A percentile compares a stretch with the other conserved stretches of the same genome.
These are phyloP conservation scores for Leptoclinus maculatus DNA, from an alignment of 2,797 vertebrate genomes.

Conservation along the genomic window DNA sequence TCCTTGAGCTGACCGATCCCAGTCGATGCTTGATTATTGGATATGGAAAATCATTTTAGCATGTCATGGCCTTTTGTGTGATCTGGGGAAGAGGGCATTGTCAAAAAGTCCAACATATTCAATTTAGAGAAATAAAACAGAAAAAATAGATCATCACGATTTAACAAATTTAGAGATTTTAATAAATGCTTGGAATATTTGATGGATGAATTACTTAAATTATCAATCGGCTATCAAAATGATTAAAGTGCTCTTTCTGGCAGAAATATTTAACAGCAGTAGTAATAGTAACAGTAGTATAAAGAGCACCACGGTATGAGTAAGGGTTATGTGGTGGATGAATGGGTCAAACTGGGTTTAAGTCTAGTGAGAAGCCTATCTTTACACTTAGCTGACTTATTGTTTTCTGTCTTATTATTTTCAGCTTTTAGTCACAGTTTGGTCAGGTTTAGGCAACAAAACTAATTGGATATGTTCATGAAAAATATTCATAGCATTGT, in stretches of 20 bases:
- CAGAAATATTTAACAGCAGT: not conserved
- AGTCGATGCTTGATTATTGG: conserved; percentile 66
- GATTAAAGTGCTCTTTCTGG: no score
- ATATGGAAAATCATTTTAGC: conserved; percentile 39
- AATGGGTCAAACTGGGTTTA: no score
- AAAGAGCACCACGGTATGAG: not conserved
- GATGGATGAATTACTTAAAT: not conserved
- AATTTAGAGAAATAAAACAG: not conserved
- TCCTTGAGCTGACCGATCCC: conserved; percentile 54
- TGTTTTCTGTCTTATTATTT: no score
- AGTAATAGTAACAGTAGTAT: not conserved
- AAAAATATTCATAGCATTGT: no score
- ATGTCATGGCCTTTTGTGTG: conserved; percentile 31
- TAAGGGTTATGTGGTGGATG: no score
- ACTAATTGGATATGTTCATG: no score
- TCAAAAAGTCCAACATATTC: not conserved
- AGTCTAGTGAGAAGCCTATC: no score
- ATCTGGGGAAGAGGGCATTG: not conserved
- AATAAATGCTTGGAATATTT: not conserved
- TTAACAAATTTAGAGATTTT: not conserved
- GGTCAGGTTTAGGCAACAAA: no score
- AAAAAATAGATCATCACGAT: not conserved
- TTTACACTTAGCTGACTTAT: no score
- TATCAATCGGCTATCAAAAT: not conserved
- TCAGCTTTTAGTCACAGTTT: no score